Conservation (phyloP, 2,113 vertebrate genomes). For the Ariopsis seemanni region DNA sequence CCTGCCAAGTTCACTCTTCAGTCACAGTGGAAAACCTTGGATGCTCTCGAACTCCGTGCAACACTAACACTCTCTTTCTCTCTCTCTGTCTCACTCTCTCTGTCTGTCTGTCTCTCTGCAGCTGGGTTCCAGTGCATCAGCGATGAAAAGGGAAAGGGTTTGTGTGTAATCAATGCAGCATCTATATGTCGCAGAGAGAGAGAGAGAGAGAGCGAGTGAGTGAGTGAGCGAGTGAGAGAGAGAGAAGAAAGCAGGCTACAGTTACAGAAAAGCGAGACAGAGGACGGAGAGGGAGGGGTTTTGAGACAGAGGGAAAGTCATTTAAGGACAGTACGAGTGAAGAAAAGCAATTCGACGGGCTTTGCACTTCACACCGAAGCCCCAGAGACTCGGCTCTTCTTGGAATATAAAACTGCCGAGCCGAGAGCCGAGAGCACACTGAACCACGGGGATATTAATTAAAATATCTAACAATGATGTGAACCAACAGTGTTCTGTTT, state of each 20-base stretch:
- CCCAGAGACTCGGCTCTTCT: background rate
- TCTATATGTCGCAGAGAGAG: slow-evolving; percentile 50
- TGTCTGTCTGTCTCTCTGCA: slow-evolving; percentile 59
- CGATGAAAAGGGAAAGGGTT: slow-evolving; percentile 38
- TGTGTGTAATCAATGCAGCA: slow-evolving; percentile 61
- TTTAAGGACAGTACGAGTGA: slow-evolving; percentile 74
- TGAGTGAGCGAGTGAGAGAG: slow-evolving; percentile 36
- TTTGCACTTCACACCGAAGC: slow-evolving; percentile 32
- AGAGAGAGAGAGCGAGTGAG: background rate
- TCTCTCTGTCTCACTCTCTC: slow-evolving; percentile 51
- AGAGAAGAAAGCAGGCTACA: slow-evolving; percentile 71
- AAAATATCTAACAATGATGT: background rate
- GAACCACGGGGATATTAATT: background rate
- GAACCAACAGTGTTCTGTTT: background rate
- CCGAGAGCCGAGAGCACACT: background rate
- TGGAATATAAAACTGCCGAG: background rate
- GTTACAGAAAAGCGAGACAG: slow-evolving; percentile 70
- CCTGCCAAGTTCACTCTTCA: slow-evolving; percentile 64
- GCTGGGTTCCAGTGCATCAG: slow-evolving; percentile 54
- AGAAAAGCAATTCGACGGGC: slow-evolving; percentile 73
- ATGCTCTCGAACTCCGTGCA: slow-evolving; percentile 47
- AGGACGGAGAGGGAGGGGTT: slow-evolving; percentile 57
- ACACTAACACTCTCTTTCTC: slow-evolving; percentile 39
- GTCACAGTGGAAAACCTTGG: slow-evolving; percentile 52
- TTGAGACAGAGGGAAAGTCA: slow-evolving; percentile 74